Conservation (phyloP, 2,797 vertebrate species). For the Salarias fasciatus region DNA sequence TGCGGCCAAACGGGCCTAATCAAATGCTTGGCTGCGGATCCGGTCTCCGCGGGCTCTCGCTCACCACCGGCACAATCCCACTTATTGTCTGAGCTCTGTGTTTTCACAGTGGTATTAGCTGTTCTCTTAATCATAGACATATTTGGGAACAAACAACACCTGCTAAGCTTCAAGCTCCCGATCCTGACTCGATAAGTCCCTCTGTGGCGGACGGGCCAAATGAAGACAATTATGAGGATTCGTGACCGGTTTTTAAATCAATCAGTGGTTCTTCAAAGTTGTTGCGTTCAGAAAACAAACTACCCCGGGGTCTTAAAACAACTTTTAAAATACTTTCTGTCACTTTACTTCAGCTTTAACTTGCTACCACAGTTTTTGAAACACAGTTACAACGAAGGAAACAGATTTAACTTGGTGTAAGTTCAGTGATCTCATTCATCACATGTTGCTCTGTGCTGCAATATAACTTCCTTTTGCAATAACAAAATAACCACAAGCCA, state of each 20-base stretch:
- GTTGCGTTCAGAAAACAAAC: no score
- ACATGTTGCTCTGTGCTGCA: no score
- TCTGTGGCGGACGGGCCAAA: neutral
- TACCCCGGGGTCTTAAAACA: no score
- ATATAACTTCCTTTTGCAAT: no score
- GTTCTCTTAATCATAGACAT: slow-evolving; percentile 39
- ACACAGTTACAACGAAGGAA: no score
- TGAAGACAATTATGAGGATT: neutral
- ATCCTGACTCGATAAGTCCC: slow-evolving; percentile 7
- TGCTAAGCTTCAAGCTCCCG: slow-evolving; percentile 21
- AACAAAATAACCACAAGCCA: no score
- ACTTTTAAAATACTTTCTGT: no score
- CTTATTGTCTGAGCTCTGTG: slow-evolving; percentile 34
- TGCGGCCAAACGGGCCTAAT: slow-evolving; percentile 48
- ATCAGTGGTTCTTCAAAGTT: no score
- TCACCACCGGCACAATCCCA: slow-evolving; percentile 12
- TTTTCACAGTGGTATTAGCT: slow-evolving; percentile 37
- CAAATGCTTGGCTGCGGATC: slow-evolving; percentile 40
- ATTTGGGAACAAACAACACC: slow-evolving; percentile 39
- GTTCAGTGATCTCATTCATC: no score
- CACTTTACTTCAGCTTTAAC: no score
- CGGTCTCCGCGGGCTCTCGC: slow-evolving; percentile 22
- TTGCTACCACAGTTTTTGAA: no score
- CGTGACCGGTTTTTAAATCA: neutral
- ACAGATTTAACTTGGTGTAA: no score